phyloP scores from a whole-genome alignment of 2,797 vertebrate species.

The Bucorvus abyssinicus region DNA sequence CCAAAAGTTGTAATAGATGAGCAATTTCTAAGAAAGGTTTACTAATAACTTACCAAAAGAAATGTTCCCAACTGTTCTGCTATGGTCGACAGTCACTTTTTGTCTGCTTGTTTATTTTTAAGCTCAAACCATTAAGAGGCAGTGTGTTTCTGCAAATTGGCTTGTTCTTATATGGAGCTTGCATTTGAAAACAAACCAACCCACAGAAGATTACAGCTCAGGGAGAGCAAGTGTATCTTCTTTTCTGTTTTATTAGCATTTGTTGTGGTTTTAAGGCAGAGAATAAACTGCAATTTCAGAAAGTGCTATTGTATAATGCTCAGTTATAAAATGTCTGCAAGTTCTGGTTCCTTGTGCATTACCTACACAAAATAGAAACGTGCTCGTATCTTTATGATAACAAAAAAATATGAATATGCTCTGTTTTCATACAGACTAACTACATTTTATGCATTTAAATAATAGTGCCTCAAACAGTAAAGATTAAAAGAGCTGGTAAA shows the following conservation, averaged over 20 bases:
- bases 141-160: not conserved
- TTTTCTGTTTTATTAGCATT: not conserved
- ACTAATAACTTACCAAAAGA: not conserved
- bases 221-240: not conserved
- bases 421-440: not conserved
- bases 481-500: not conserved
- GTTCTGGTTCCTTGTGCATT: not conserved
- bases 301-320: not conserved
- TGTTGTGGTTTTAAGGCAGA: not conserved
- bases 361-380: not conserved
- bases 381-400: not conserved
- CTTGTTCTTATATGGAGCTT: not conserved
- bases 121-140: not conserved
- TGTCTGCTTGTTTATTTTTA: not conserved
- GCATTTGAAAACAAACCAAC: not conserved
- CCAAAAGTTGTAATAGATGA: not conserved
- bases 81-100: not conserved
- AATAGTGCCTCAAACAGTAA: not conserved
- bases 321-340: not conserved
- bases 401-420: not conserved
- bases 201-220: not conserved
- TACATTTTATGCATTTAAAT: not conserved
- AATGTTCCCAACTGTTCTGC: not conserved
- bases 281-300: not conserved
- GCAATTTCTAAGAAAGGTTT: not conserved